Base-by-base conservation (phyloP, 2,113 vertebrate genomes). In the Anthoscopus minutus region DNA sequence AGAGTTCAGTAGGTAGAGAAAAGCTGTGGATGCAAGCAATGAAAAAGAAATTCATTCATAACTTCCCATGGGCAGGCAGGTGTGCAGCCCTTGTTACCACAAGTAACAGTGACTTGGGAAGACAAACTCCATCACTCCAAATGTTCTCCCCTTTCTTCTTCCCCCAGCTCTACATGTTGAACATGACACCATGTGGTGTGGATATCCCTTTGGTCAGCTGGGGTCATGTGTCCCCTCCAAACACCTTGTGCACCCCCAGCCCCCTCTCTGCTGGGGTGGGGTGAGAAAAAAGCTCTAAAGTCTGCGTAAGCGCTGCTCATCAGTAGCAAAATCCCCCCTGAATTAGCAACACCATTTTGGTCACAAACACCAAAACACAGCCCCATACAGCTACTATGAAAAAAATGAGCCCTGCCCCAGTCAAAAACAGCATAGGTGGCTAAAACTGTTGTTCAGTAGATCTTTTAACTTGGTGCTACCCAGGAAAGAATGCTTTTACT, bases 41-140 rank as follows among this genome's bases (percentile, higher is more conserved):
- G 25, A 45, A 73, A 78, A 86, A 56, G 47, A 40, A 76, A 71
- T 66, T 40, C 0, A 28, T 44, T 84, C 56, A 28, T 24, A 28
- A 6, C 6, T 71, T 76, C 24, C 30, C 30, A 37, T 15, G 3
- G 6, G 10, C 20, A 57, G 42, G 20, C 27, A 54, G 28, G 18
- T 33, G 21, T 31, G 65, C 64, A 77, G 40, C 25, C n/a, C n/a
- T n/a, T n/a, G n/a, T n/a, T n/a, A 37, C 6, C 16, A 57, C 0
- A 0, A 2, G 0, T 37, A 62, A 74, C 2, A 3, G 44, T 44
- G 28, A 58, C 56, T 44, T 31, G 50, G 44, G 50, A 66, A 45
- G 33, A 66, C 40, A 60, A 81, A 50, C 0, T 9, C 13, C 45
- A 40, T 38, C 21, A 25, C 18, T 19, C 24, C 1, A 0, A 80